Base-by-base conservation (phyloP, 2,113 vertebrate species). In the Callipepla squamata region DNA sequence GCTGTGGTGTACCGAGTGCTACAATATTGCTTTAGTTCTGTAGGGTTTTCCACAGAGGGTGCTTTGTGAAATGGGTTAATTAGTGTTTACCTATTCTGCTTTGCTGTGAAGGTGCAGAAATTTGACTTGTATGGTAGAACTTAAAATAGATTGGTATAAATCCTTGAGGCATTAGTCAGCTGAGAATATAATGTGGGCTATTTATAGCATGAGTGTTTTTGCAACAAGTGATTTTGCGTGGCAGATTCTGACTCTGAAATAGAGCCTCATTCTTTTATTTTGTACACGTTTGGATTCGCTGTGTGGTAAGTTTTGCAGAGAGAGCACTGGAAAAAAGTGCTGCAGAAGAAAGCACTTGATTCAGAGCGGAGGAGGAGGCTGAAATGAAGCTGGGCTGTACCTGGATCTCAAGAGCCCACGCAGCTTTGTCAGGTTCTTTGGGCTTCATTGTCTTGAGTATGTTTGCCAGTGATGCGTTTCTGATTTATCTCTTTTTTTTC, bases 101-200 rank as follows among this genome's bases (percentile, higher is more conserved):
- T 90, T 67, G 30, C 5, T 25, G 2, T 76, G 51, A 8, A 45
- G 40, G 32, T 79, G 20, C 78, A 40, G 58, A 89, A 90, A 30
- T 38, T 48, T 79, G 11, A 53, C 70, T 69, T 89, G 36, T 16
- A 1, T 21, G 13, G 40, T 38, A 19, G 40, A 91, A 42, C 48
- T 91, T 89, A 76, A 90, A 93, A 89, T 58, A 92, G 65, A 65
- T 44, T 9, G n/a, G 4, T 68, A 72, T 45, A 84, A 89, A 85
- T 87, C 30, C 26, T 51, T 36, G 47, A 86, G 16, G n/a, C 50
- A 53, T 90, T 68, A 93, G 61, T 92, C 79, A 92, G 22, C n/a
- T 93, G 48, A 53, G n/a, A 87, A 26, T 16, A 7, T 79, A 13
- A 62, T 81, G 80, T 26, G 48, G 53, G 9, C 48, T 93, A 89